Percentiles rank a stretch among this genome's conserved stretches.
Evolutionary conservation across 2,888 invertebrate genomes (phyloP).

Genomic region (Dryobota labecula): DNA sequence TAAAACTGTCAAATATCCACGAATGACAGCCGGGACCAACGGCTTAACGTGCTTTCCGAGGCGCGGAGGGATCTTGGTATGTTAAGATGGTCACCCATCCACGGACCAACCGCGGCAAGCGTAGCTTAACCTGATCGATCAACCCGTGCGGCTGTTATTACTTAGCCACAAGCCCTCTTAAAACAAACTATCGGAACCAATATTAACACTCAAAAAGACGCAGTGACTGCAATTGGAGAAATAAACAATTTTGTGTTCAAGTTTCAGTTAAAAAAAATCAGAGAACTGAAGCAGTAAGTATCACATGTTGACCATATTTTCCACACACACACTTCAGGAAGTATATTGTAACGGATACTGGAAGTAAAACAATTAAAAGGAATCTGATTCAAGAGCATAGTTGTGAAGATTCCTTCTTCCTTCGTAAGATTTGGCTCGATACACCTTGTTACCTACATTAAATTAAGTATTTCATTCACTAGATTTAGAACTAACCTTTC

Average conservation of each 20-base stretch:
- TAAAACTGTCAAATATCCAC: too few relatives aligned
- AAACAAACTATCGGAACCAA: too few relatives aligned
- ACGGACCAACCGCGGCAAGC: too few relatives aligned
- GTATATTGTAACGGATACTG: neutral
- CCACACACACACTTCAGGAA: neutral
- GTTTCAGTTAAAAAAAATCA: too few relatives aligned
- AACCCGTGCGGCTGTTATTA: too few relatives aligned
- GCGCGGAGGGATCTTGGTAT: too few relatives aligned
- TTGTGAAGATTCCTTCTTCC: neutral
- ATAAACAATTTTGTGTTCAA: too few relatives aligned
- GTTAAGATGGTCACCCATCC: too few relatives aligned
- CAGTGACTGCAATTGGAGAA: neutral
- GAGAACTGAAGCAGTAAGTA: neutral
- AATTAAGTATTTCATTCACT: constrained; percentile 2
- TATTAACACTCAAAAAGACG: neutral
- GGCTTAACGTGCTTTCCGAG: too few relatives aligned
- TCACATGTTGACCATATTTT: neutral
- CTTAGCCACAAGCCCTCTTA: too few relatives aligned
- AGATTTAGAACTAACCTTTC: constrained; percentile 19
- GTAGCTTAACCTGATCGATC: too few relatives aligned
- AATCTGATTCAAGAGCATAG: neutral
- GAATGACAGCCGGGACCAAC: too few relatives aligned
- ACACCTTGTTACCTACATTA: neutral
- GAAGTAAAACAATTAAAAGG: neutral
- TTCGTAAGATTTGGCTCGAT: neutral